Evolutionary conservation across 1,140 invertebrate genomes (phyloP), one percentile per base, ranked within the genome.

Genomic region (Phortica variegata): DNA sequence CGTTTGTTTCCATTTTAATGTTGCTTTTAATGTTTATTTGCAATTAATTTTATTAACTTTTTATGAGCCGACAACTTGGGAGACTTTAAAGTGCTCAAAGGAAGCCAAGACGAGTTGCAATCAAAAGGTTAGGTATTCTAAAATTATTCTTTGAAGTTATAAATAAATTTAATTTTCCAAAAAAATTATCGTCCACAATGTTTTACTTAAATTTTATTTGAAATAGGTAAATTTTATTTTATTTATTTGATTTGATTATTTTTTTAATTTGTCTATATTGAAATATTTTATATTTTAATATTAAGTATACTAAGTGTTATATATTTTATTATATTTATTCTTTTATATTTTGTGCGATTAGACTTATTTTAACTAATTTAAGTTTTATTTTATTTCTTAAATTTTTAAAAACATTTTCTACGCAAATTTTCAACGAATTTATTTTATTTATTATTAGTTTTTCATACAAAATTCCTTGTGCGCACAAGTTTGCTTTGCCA

Each of bases 221-320:
- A 29, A 29, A 29, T 7, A 29, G 26, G 6, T 6, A 29, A 6
- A 29, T 29, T 29, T 29, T 29, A 29, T 7, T 7, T 29, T 7
- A 29, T 29, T 7, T 12, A 12, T 29, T 12, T 29, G 26, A 29
- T 12, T 29, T 6, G 12, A 6, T 29, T 29, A 7, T 29, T 29
- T 29, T 7, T 29, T 29, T 7, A 29, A 7, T 29, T 29, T 12
- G 6, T 29, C 6, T 12, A 29, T 6, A 29, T 7, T 29, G 26
- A 12, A 29, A 29, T 12, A 29, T 29, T 29, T 29, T 29, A 6
- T 7, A 29, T 29, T 29, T 29, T 7, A 29, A 29, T 17, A 45
- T 21, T 19, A 54, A 42, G 19, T 51, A 31, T 51, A 51, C 47
- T 47, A 47, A 46, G 43, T 38, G 52, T 54, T 45, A 46, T 40